These are phyloP conservation scores for Sinocyclocheilus rhinocerous DNA, from an alignment of 2,113 vertebrate genomes.

Conservation along the genomic window DNA sequence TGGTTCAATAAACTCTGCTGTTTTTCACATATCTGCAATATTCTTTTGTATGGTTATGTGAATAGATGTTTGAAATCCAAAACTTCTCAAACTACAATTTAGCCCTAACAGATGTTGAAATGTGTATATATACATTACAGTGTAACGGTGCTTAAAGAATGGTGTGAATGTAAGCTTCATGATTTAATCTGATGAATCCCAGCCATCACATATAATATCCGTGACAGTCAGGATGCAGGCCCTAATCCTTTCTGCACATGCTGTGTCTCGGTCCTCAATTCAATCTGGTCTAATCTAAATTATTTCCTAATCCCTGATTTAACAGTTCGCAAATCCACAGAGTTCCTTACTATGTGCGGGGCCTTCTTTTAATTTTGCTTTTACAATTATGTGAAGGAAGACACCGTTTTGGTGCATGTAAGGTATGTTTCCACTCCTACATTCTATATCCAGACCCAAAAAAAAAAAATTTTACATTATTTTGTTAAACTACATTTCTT, in stretches of 20 bases:
- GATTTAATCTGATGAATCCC: neutral
- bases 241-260: conserved; percentile 21
- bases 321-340: neutral
- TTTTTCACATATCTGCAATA: too few species aligned
- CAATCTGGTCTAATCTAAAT: conserved; percentile 21
- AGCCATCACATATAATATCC: neutral
- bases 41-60: too few species aligned
- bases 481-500: neutral
- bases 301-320: conserved; percentile 16
- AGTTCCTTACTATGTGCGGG: neutral
- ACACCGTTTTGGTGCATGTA: neutral
- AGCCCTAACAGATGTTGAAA: neutral
- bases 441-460: neutral
- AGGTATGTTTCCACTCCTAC: neutral
- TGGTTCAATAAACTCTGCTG: neutral
- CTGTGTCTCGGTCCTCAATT: neutral
- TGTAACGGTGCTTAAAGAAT: neutral
- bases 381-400: neutral
- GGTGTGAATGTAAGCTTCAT: neutral
- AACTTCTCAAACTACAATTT: too few species aligned
- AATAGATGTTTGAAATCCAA: too few species aligned
- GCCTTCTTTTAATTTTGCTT: neutral
- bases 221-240: neutral
- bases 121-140: neutral
- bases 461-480: neutral